Conservation (phyloP, 2,888 invertebrate species). For the Stenodema calcarata region DNA sequence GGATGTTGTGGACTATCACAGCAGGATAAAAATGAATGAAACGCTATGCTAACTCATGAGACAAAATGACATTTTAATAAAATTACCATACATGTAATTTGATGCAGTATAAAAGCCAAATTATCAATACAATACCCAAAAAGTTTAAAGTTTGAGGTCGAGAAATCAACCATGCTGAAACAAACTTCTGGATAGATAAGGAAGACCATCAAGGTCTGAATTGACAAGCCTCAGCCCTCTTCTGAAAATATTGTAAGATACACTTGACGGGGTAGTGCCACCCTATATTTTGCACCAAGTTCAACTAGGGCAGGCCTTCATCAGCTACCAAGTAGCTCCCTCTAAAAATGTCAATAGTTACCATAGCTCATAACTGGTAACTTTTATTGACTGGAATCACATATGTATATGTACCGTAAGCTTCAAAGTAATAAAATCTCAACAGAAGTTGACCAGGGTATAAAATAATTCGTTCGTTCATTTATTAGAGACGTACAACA, state of each 20-base stretch:
- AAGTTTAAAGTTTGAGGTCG: not conserved
- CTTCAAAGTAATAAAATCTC: not conserved
- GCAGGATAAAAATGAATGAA: not conserved
- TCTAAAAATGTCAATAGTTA: not conserved
- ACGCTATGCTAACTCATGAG: not conserved
- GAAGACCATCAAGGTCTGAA: not conserved
- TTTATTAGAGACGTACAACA: not conserved
- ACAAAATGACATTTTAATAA: not conserved
- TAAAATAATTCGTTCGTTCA: not conserved
- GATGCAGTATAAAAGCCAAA: constrained; percentile 2
- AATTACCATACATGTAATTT: not conserved
- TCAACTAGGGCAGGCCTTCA: not conserved
- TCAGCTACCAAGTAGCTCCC: not conserved
- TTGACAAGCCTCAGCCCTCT: not conserved
- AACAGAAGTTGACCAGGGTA: not conserved
- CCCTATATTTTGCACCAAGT: not conserved
- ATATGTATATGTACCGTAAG: not conserved
- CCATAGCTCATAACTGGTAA: not conserved
- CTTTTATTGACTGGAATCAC: not conserved
- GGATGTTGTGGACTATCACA: no score
- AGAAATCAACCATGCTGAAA: not conserved
- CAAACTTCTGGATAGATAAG: not conserved
- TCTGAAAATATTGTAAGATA: not conserved
- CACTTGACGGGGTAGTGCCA: not conserved
- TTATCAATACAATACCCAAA: not conserved